Base-by-base conservation (phyloP, 37 sponge, comb jelly and placozoan genomes). In the Hexactinellida sp. region DNA sequence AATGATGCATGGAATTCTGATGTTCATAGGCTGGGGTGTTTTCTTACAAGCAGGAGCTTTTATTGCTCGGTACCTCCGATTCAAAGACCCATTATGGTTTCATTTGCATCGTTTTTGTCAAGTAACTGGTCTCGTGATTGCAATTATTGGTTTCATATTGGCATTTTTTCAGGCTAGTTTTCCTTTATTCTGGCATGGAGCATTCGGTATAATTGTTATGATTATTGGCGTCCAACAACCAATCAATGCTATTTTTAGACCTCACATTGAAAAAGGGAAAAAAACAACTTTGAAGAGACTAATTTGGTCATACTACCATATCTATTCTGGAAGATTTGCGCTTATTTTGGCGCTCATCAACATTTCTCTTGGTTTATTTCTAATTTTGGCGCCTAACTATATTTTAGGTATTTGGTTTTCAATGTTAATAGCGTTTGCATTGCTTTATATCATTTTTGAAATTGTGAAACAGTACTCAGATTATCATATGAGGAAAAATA, bases 31-130 rank as follows among this genome's bases (percentile, higher is more conserved):
- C 37, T 83, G 84, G 84, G 84, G 84, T 19, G 38, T 83, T 38
- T 38, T 83, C 10, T 36, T 83, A 28, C 84, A 83, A 23, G 38
- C 38, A n/a, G 84, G 84, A 7, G 84, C 84, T 37, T 83, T 83
- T 38, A 83, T 83, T 23, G 84, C 84, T 38, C 84, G 84, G 10
- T 83, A 83, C 38, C 39, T 83, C 37, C 84, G 84, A 21, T 83
- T 38, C 84, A 83, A 37, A 38, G 39, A 13, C 3, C 84, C 84
- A 23, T 36, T 83, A 21, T 83, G 84, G 84, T 83, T 83, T 28
- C 38, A 83, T 38, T 30, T 83, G 1, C 84, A 83, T 38, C 37
- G 39, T 13, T 13, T 38, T 19, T 38, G 5, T 30, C 84, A 83
- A 38, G 84, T 83, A 36, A 83, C 39, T 83, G 76, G 76, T 3